Conservation (phyloP, 2,113 vertebrate species). For the Recurvirostra avosetta region DNA sequence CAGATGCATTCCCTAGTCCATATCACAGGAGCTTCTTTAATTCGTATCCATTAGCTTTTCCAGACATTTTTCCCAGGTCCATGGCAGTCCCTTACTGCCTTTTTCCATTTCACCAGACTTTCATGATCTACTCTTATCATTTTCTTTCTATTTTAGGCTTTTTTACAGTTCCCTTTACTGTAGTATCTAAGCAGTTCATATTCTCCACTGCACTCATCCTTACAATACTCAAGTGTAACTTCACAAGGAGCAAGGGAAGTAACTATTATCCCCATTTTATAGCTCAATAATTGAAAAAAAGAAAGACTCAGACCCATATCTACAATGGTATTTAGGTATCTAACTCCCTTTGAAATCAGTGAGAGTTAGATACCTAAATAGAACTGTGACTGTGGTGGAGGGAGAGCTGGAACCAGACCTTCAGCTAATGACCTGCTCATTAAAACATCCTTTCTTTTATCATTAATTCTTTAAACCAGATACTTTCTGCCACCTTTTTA, state of each 20-base stretch:
- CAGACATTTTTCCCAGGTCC: background rate
- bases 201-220: background rate
- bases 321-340: background rate
- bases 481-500: background rate
- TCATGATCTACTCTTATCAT: background rate
- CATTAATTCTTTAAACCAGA: background rate
- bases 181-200: background rate
- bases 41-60: background rate
- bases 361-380: background rate
- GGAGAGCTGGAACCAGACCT: slow-evolving; percentile 17
- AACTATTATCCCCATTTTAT: background rate
- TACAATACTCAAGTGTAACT: background rate
- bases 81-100: background rate
- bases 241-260: background rate
- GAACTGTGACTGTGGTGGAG: background rate
- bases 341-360: slow-evolving; percentile 3
- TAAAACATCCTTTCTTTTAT: background rate
- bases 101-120: background rate
- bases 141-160: background rate
- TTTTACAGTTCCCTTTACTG: background rate
- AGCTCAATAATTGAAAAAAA: background rate
- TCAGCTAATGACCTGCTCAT: background rate
- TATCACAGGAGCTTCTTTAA: background rate
- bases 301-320: background rate
- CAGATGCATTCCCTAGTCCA: background rate